Evolutionary conservation across 2,888 invertebrate species (phyloP), one percentile per base, ranked within the genome.

Genomic region (Diloba caeruleocephala): DNA sequence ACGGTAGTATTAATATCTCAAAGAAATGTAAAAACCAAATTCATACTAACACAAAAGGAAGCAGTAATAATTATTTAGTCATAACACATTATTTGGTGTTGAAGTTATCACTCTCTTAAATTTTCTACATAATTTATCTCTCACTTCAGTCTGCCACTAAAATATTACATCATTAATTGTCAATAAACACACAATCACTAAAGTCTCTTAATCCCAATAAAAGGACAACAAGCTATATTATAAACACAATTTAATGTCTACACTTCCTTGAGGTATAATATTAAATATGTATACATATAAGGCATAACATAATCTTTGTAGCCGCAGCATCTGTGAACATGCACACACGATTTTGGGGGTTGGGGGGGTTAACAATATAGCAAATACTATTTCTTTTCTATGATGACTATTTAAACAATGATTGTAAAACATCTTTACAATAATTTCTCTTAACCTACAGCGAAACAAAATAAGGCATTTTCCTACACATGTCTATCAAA

Each of bases 391-490:
- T 76, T 76, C 69, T 61, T 74, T n/a, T 72, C 64, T 70, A 72
- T 78, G 73, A 76, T 79, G 78, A 81, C 79, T 70, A 74, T 73
- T 76, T 71, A 85, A 87, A 87, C 83, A 85, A 81, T 79, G 61
- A 74, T 71, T 79, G 76, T 75, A 74, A 77, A 78, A 83, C 76
- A 84, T 80, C 74, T 84, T 81, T 83, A 86, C 87, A 86, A 83
- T 88, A 88, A 87, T 83, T 81, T 85, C 54, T 79, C 88, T 89
- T 89, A 90, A 59, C 70, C 87, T 90, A 91, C 65, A 86, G 90
- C 89, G 89, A 91, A 89, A 90, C 88, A 90, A 90, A 87, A 87
- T 92, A 92, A 92, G 91, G 91, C 92, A 89, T 88, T 88, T 84
- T 80, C 82, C 84, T 88, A 88, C 82, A 75, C 78, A 80, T 79